These are phyloP conservation scores for Balaenoptera acutorostrata DNA, from an alignment of 2,113 vertebrate genomes.

Conservation along the genomic window DNA sequence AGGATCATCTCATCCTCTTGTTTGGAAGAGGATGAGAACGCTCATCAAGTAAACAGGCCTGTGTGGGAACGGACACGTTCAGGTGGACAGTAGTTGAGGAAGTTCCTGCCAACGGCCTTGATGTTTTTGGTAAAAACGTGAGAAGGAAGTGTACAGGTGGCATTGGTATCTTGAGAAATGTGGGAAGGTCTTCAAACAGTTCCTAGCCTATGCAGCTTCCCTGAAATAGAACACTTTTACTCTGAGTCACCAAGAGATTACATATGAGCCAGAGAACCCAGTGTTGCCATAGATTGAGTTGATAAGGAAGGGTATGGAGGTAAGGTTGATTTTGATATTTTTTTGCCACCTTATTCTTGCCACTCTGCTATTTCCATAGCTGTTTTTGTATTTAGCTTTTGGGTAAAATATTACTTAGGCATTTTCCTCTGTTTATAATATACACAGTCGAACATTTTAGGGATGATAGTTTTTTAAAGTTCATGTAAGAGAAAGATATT, in stretches of 20 bases:
- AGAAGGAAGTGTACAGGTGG: neutral
- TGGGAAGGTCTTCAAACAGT: neutral
- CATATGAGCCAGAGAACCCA: neutral
- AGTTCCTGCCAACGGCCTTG: neutral
- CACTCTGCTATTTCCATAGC: neutral
- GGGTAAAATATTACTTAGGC: neutral
- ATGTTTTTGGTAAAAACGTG: neutral
- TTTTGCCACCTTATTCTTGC: neutral
- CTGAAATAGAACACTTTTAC: neutral
- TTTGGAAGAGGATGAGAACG: constrained; percentile 5
- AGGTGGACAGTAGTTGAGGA: neutral
- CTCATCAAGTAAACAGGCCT: neutral
- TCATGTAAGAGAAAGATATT: neutral
- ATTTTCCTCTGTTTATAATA: constrained; percentile 17
- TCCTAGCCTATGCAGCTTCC: neutral
- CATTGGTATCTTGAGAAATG: neutral
- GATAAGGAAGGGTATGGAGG: neutral
- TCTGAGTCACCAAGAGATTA: neutral
- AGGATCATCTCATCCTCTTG: neutral
- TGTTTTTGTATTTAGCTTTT: neutral
- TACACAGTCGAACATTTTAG: neutral
- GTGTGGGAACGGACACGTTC: neutral
- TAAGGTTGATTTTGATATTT: neutral
- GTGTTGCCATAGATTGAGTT: neutral
- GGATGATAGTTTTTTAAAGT: constrained; percentile 38